Conservation (phyloP, 23 tunicate genomes). For the Ciona savignyi region DNA sequence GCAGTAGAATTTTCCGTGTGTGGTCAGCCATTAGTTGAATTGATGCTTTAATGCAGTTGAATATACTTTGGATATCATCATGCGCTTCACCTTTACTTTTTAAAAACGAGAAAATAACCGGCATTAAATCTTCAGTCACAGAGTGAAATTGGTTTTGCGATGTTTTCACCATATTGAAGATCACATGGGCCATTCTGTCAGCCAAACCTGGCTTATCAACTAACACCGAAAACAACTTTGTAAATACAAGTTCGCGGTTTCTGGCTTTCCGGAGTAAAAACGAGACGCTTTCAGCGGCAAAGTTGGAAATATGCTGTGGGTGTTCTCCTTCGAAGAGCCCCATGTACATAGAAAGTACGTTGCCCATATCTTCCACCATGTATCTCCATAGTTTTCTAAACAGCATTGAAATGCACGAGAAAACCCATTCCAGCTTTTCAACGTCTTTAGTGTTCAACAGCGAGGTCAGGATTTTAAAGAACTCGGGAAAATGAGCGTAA, state of each 20-base stretch:
- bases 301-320: conserved; percentile 54
- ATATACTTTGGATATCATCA: neutral
- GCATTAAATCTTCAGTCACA: conserved; percentile 19
- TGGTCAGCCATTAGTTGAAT: conserved; percentile 46
- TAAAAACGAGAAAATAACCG: conserved; percentile 22
- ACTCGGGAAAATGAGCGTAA: conserved; percentile 50
- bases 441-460: conserved; percentile 63
- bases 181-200: conserved; percentile 31
- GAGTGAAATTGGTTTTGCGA: conserved; percentile 53
- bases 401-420: conserved; percentile 51
- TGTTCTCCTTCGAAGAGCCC: conserved; percentile 32
- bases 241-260: conserved; percentile 23
- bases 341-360: conserved; percentile 42
- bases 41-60: conserved; percentile 10
- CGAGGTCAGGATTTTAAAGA: conserved; percentile 42
- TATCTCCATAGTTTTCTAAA: conserved; percentile 58
- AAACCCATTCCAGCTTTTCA: conserved; percentile 67
- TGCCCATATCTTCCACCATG: conserved; percentile 71
- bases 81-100: neutral
- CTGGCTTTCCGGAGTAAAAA: conserved; percentile 62
- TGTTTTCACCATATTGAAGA: conserved; percentile 45
- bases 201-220: conserved; percentile 5
- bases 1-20: conserved; percentile 25
- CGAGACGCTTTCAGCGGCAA: conserved; percentile 87
- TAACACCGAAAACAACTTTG: conserved; percentile 31